Conservation (phyloP, 2,113 vertebrate species). For the Abramis brama region DNA sequence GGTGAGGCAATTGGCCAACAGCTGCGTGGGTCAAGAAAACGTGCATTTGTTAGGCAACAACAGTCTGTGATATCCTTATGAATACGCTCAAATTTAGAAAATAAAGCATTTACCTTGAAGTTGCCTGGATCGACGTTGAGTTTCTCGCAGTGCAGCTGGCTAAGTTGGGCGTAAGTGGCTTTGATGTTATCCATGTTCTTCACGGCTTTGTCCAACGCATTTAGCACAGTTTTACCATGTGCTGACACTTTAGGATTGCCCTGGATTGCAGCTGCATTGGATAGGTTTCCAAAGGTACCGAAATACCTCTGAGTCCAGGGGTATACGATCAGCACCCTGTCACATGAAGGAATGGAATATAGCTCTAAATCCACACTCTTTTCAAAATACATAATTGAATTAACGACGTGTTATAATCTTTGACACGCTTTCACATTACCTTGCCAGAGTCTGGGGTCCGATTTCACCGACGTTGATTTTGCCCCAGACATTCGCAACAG, state of each 20-base stretch:
- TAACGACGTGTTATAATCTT: background rate
- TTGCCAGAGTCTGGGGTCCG: constrained; percentile 57
- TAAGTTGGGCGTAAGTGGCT: constrained; percentile 69
- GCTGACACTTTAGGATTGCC: constrained; percentile 74
- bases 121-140: constrained; percentile 86
- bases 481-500: constrained; percentile 54
- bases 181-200: constrained; percentile 75
- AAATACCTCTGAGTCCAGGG: constrained; percentile 81
- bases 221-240: constrained; percentile 77
- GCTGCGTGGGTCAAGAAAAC: constrained; percentile 19
- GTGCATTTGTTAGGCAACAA: background rate
- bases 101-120: constrained; percentile 78
- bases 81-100: background rate
- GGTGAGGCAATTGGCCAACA: constrained; percentile 55
- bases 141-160: constrained; percentile 79
- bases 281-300: constrained; percentile 76
- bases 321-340: constrained; percentile 76
- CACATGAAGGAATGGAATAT: background rate
- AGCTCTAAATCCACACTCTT: background rate
- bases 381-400: background rate
- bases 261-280: constrained; percentile 64
- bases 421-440: constrained; percentile 44
- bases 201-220: constrained; percentile 74
- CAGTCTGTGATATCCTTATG: background rate
- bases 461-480: constrained; percentile 52